Evolutionary conservation across 2,888 invertebrate species (phyloP).

Genomic region (Hymenopus coronatus): DNA sequence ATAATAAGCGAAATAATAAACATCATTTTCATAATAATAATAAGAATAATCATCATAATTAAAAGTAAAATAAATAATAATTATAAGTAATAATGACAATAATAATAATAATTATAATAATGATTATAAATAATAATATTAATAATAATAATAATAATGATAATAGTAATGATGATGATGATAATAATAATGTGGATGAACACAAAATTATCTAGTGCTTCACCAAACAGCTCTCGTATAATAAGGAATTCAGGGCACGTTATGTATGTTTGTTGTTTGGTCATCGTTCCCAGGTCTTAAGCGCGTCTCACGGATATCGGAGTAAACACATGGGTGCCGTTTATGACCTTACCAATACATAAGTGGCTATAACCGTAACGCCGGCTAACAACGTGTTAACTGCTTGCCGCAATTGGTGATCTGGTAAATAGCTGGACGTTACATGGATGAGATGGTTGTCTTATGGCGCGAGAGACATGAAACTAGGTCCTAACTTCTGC

Average conservation of each 20-base stretch:
- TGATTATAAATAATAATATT: no score
- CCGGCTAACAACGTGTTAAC: neutral
- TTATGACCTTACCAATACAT: neutral
- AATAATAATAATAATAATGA: no score
- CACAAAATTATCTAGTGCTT: no score
- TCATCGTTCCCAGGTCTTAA: neutral
- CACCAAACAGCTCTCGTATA: no score
- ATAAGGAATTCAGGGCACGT: neutral
- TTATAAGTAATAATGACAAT: no score
- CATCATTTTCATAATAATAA: no score
- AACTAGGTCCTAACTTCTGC: neutral
- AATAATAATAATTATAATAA: no score
- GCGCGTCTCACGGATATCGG: neutral
- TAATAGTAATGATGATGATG: no score
- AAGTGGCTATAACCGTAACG: neutral
- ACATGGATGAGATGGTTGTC: neutral
- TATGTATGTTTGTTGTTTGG: neutral
- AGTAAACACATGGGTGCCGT: neutral
- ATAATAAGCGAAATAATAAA: no score
- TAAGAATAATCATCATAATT: no score
- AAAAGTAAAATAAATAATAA: no score
- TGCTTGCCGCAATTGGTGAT: neutral
- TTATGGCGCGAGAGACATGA: neutral
- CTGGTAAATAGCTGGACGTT: neutral
- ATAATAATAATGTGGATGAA: no score